Evolutionary conservation across 1,140 invertebrate species (phyloP), one percentile per base, ranked within the genome.

Genomic region (Diorhabda sublineata): DNA sequence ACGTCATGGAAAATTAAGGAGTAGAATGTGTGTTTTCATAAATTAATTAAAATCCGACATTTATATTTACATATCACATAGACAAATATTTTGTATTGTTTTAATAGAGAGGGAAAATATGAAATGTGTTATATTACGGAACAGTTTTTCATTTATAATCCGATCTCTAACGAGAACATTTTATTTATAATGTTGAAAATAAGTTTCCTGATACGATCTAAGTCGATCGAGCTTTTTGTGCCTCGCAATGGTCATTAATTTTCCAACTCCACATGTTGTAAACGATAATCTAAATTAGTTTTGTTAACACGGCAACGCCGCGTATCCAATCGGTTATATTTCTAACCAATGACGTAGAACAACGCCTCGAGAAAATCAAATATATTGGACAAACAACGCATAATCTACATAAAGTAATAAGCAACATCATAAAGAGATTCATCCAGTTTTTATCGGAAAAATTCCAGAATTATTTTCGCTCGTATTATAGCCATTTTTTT

Each of bases 261-360:
- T 57, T 56, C 45, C 42, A 26, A 45, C 63, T 64, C 63, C 63
- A 57, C 63, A 64, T 64, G 63, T 42, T 52, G 6, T 45, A n/a
- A 41, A 26, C 63, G 63, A 64, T 64, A 56, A 64, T 64, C 63
- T 64, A 56, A 64, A 64, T 64, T 64, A 47, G 63, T 64, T 64
- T 64, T 64, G 63, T 64, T 64, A 56, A 64, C 63, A 41, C 43
- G 45, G 45, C 63, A 56, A 56, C 52, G 47, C 45, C 63, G 45
- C 63, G 11, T 56, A 64, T 8, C 41, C 45, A 64, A 64, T 26
- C n/a, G 47, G 26, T 26, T 26, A 26, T 26, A 26, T 26, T 26
- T 26, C 26, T 26, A 26, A 26, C 26, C 26, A 26, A 26, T 26
- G 26, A 26, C 26, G 26, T 26, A 26, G 26, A 26, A 26, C 26